Base-by-base conservation (phyloP, 2,113 vertebrate genomes). In the Oreamnos americanus region DNA sequence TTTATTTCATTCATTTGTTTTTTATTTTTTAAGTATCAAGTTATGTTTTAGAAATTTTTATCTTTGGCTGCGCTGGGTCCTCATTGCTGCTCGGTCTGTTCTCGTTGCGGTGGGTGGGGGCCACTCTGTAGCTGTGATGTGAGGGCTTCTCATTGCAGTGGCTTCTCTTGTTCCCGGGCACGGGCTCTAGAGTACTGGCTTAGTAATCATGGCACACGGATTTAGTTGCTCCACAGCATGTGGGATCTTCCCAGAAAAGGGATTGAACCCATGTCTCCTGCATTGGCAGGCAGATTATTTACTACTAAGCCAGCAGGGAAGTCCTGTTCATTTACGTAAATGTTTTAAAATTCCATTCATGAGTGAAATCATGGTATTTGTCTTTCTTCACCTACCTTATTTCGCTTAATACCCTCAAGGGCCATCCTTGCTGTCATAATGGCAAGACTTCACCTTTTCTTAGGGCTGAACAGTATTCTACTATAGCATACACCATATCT, bases 161-260 rank as follows among this genome's bases (percentile, higher is more conserved):
- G 4, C 17, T 0, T 71, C 9, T 36, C 67, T 12, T 36, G 5
- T 12, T 71, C n/a, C 67, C 6, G n/a, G 67, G n/a, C n/a, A 12
- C 1, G 1, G 67, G 67, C n/a, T 71, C n/a, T 3, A 2, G 67
- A 23, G 67, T 0, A 0, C n/a, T 23, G 67, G n/a, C n/a, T 74
- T 19, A 39, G n/a, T 23, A 23, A 74, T 23, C 7, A 1, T 26
- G 71, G 39, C 3, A 7, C 71, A 43, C 0, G 23, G 36, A 14
- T 74, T 74, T 25, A 76, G 12, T 76, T 43, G 39, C 39, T 43
- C 39, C 23, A 43, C 3, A 26, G 71, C 36, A 76, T 14, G 36
- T 7, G 39, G 36, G 39, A 15, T 76, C 71, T 76, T 43, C 39
- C 71, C 39, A 43, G 71, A 76, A 26, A 15, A 76, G 12, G 71